Base-by-base conservation (phyloP, 2,797 vertebrate genomes). In the Brotogeris chrysoptera region DNA sequence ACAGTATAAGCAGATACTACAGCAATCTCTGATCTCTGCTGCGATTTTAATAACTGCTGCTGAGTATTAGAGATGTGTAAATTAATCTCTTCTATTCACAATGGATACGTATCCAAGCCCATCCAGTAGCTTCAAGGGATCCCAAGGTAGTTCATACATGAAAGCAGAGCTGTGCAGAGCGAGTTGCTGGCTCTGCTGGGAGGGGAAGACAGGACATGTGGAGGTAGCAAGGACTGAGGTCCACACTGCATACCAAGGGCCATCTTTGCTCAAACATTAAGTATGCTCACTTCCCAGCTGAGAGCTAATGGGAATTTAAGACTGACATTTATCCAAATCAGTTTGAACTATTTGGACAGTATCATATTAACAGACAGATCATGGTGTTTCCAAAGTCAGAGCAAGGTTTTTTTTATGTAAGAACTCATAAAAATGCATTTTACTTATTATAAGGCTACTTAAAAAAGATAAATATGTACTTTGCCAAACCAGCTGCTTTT, bases 1-100 rank as follows among this genome's bases (percentile, higher is more conserved):
- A 88, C 92, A 81, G 15, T 10, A 19, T 20, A 34, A 93, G 64
- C 66, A 96, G 87, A 73, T 24, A 78, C 30, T 47, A 61, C 1
- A 70, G 79, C 64, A 84, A 84, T 72, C 80, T 83, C 82, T 90
- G 32, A 73, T 86, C 73, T 93, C 86, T 73, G 63, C 77, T 86
- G 47, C 0, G 0, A 73, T 79, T 72, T 79, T 84, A 92, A 63
- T 41, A 86, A 76, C 32, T 47, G 34, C 17, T 84, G 41, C 83
- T 77, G 82, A 95, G 77, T 68, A 71, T 49, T 2, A 46, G 60
- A 81, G 65, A 50, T 43, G 79, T 44, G 70, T 13, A 90, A 79
- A 91, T 88, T 47, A 63, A 59, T 11, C 69, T 76, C 32, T 47
- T 86, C 69, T 59, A 0, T 23, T 47, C 63, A 70, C 91, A 59